These are phyloP conservation scores for Carterocephalus palaemon DNA, from an alignment of 2,888 invertebrate genomes.

Conservation along the genomic window DNA sequence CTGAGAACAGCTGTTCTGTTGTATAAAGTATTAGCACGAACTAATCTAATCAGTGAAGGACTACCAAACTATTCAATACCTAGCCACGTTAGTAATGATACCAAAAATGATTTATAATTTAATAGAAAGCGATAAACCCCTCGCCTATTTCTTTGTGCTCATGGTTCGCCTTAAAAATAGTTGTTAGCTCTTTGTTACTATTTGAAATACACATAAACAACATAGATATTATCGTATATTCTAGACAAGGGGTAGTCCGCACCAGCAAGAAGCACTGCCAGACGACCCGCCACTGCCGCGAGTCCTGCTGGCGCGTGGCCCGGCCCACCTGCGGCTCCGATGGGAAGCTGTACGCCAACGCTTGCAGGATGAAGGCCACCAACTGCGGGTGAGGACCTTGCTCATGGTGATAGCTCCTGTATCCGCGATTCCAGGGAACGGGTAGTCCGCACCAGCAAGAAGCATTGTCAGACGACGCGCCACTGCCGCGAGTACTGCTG, in stretches of 20 bases:
- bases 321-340: slow-evolving; percentile 94
- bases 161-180: no score
- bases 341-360: slow-evolving; percentile 92
- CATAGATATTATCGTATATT: no score
- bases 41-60: no score
- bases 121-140: no score
- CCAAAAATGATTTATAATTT: no score
- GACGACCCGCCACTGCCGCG: slow-evolving; percentile 93
- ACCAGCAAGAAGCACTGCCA: slow-evolving; percentile 95
- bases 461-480: slow-evolving; percentile 93
- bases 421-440: slow-evolving; percentile 87
- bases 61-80: no score
- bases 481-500: slow-evolving; percentile 95
- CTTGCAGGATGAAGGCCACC: slow-evolving; percentile 94
- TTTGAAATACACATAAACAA: background rate
- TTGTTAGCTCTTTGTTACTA: background rate
- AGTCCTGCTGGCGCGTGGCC: slow-evolving; percentile 93
- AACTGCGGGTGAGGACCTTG: slow-evolving; percentile 94
- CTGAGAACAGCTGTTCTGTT: no score
- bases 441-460: slow-evolving; percentile 91
- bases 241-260: slow-evolving; percentile 89
- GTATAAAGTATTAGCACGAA: no score
- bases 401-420: no score
- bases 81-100: no score
- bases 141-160: no score